Evolutionary conservation across 1,140 invertebrate genomes (phyloP), one percentile per base, ranked within the genome.

Genomic region (Drosophila trapezifrons): DNA sequence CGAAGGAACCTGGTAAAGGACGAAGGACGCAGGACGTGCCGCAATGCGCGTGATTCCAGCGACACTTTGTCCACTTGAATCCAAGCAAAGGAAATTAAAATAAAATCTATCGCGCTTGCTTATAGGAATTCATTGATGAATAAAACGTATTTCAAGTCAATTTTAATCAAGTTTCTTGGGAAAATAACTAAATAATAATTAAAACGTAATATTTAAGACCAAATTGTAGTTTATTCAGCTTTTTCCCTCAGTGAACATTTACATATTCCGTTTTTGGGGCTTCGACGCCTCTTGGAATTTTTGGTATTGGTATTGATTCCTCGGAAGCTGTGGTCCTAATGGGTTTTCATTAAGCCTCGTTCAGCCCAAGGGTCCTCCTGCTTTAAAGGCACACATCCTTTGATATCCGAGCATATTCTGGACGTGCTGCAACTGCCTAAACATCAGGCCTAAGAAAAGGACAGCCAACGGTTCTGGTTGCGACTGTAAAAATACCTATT

Each of bases 391-490:
- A 32, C 22, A 25, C 27, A 32, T 25, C 47, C 47, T 69, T 69
- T 69, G 82, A 86, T 82, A 86, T 86, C 57, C 57, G 63, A 82
- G 70, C 52, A 57, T 18, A 20, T 37, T 15, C 20, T 38, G 49
- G 60, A 85, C 81, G 81, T 84, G 81, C 81, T 43, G 51, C 42
- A 85, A 80, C 38, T 84, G 76, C 73, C 58, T 76, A 79, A 83
- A 40, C 64, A 78, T 17, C 42, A 37, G 29, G 29, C 29, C 29
- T 29, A 29, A 9, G 10, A 32, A 32, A 0, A 15, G 12, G 1
- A 32, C 6, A 12, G 47, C 9, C 1, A 10, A 4, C 7, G n/a
- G 2, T 10, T n/a, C 3, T 9, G 10, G n/a, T 43, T 27, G 25
- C 18, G 55, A 29, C 55, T 29, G 12, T 13, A 58, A 8, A 42